phyloP scores from a whole-genome alignment of 2,888 invertebrate species.

The Tiliacea citrago region DNA sequence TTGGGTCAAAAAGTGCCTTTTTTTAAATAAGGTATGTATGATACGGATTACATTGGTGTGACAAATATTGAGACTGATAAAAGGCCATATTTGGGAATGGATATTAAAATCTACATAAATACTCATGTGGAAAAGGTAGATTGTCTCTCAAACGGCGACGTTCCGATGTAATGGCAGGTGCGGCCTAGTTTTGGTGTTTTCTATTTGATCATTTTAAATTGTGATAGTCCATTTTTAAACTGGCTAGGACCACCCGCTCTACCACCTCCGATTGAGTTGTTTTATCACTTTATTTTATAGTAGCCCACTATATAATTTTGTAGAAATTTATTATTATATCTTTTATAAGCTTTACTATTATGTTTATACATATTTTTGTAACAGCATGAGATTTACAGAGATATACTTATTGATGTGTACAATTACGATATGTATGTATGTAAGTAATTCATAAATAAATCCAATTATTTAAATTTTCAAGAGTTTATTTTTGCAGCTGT shows the following conservation, averaged over 20 bases:
- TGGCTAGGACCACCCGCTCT: conserved; percentile 1
- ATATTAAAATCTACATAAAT: conserved; percentile 35
- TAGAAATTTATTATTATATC: conserved; percentile 13
- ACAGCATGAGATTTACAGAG: conserved; percentile 49
- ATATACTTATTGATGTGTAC: conserved; percentile 15
- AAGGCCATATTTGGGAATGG: conserved; percentile 47
- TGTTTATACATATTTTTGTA: conserved; percentile 40
- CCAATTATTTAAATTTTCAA: conserved; percentile 26
- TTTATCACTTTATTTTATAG: conserved; percentile 15
- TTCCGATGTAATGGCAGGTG: conserved; percentile 8
- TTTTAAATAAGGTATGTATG: conserved; percentile 2
- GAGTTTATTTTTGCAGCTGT: conserved; percentile 28
- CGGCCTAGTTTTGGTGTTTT: conserved; percentile 6
- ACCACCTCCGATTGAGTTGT: conserved; percentile 11
- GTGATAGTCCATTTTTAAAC: conserved; percentile 1
- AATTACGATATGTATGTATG: conserved; percentile 38
- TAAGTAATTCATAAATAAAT: conserved; percentile 49
- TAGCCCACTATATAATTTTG: conserved; percentile 10
- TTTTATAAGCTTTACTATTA: conserved; percentile 7
- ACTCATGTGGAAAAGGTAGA: conserved; percentile 17
- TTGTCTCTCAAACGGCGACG: conserved; percentile 20
- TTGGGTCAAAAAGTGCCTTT: conserved; percentile 9
- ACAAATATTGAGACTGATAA: conserved; percentile 61
- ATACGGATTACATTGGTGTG: conserved; percentile 32
- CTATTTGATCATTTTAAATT: conserved; percentile 11